Base-by-base conservation (phyloP, 1,140 invertebrate genomes). In the Drosophila burlai region DNA sequence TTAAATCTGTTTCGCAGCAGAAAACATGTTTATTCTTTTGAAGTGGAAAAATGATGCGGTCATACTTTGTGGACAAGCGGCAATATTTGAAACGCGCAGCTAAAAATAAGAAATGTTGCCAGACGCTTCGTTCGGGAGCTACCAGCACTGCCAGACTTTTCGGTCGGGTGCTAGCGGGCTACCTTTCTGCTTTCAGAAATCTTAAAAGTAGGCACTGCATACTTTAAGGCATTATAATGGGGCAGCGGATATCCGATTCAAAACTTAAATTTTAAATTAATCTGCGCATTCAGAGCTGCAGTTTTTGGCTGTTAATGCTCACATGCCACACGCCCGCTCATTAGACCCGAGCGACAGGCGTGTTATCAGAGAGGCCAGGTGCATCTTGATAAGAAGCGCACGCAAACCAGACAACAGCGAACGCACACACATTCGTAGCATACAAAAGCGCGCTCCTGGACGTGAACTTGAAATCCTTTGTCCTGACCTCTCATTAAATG, bases 391-490 rank as follows among this genome's bases (percentile, higher is more conserved):
- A 90, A 71, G 63, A 46, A 46, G 57, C 59, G 45, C 52, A 34
- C 45, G 47, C 67, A 49, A 43, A 63, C 21, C 21, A 57, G 54
- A 57, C 64, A 43, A 57, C 50, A 46, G 26, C 40, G 60, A 40
- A 49, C 47, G 43, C 58, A 50, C 40, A 40, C 50, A 61, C 52
- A 62, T 49, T 63, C 50, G 50, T 84, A 90, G 84, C 85, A 89
- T 90, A 89, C 84, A 89, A 89, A 59, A 79, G 81, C 54, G 84
- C 61, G 84, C 75, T 64, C 65, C 68, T 77, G 76, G 66, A 83
- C 73, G 52, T 84, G 84, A 87, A 89, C 74, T 89, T 90, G 85
- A 84, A 87, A 89, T 89, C 85, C 84, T 90, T 89, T 89, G 84
- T 85, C 49, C 67, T 36, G 42, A 50, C 61, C 69, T 49, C 81